Percentiles rank a stretch among this genome's conserved stretches.
These are phyloP conservation scores for Nothoprocta perdicaria DNA, from an alignment of 2,113 vertebrate genomes.

Conservation along the genomic window DNA sequence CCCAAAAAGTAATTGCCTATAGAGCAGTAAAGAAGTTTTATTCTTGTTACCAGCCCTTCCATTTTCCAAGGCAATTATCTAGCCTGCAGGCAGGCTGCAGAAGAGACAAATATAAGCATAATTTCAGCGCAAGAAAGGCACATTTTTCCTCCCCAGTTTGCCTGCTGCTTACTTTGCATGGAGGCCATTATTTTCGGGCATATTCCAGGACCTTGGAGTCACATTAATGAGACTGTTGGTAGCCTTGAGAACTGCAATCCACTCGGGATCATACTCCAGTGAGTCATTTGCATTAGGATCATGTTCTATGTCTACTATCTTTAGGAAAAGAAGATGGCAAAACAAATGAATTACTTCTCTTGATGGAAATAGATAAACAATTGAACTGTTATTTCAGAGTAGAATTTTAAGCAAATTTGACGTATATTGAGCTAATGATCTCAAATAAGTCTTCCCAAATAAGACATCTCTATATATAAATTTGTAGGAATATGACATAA, in stretches of 20 bases:
- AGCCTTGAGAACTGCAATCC: slow-evolving; percentile 91
- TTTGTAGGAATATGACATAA: background rate
- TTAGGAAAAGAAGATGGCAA: background rate
- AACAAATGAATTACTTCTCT: background rate
- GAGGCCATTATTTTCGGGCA: slow-evolving; percentile 92
- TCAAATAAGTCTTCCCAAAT: background rate
- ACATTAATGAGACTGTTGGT: slow-evolving; percentile 87
- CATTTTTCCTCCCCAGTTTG: background rate
- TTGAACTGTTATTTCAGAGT: background rate
- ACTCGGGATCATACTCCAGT: slow-evolving; percentile 93
- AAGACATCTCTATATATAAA: background rate
- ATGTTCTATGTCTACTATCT: slow-evolving; percentile 90
- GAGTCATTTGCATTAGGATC: slow-evolving; percentile 83
- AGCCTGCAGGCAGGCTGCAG: background rate
- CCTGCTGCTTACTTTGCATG: slow-evolving; percentile 79
- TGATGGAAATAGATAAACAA: background rate
- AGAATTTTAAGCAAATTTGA: background rate
- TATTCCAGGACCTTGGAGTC: slow-evolving; percentile 84
- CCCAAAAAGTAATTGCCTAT: background rate
- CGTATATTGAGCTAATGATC: background rate
- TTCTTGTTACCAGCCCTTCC: background rate
- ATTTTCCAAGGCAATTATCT: background rate
- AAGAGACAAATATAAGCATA: background rate
- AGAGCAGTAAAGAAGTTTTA: background rate
- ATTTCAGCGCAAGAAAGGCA: background rate